A percentile compares a stretch with the other conserved stretches of the same genome.
phyloP scores from a whole-genome alignment of 2,113 vertebrate genomes.

The Calonectris borealis region DNA sequence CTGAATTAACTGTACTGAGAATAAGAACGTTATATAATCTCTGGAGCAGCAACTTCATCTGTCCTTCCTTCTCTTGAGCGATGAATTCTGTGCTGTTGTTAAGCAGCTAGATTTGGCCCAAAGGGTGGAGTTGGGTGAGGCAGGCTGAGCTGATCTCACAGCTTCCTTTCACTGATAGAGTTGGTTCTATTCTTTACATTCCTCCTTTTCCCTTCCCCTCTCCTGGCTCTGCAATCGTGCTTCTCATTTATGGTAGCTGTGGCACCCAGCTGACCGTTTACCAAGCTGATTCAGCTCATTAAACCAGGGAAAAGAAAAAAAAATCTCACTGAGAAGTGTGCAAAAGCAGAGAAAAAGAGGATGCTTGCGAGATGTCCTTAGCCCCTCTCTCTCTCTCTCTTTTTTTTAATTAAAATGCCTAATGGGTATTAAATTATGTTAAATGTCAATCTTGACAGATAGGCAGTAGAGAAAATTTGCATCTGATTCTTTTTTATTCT shows the following conservation, averaged over 20 bases:
- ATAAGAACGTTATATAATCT: background rate
- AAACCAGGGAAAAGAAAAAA: background rate
- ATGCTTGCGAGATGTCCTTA: background rate
- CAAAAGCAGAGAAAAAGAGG: background rate
- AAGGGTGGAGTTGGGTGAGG: background rate
- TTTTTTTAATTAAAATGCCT: background rate
- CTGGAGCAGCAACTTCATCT: background rate
- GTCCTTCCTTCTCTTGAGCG: background rate
- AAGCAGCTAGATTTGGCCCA: background rate
- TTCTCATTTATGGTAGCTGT: background rate
- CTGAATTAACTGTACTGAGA: background rate
- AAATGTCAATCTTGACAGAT: background rate
- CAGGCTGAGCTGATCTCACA: background rate
- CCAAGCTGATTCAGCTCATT: background rate
- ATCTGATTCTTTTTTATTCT: background rate
- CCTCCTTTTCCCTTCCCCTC: background rate
- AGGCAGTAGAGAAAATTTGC: background rate
- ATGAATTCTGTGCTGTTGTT: background rate
- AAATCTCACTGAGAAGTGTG: background rate
- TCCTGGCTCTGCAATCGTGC: background rate
- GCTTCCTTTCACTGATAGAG: background rate
- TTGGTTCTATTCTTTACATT: background rate
- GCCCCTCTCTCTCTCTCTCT: no score
- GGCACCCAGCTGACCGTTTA: background rate
- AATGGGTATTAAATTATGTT: background rate